phyloP scores from a whole-genome alignment of 2,113 vertebrate genomes.

The Gila orcuttii region DNA sequence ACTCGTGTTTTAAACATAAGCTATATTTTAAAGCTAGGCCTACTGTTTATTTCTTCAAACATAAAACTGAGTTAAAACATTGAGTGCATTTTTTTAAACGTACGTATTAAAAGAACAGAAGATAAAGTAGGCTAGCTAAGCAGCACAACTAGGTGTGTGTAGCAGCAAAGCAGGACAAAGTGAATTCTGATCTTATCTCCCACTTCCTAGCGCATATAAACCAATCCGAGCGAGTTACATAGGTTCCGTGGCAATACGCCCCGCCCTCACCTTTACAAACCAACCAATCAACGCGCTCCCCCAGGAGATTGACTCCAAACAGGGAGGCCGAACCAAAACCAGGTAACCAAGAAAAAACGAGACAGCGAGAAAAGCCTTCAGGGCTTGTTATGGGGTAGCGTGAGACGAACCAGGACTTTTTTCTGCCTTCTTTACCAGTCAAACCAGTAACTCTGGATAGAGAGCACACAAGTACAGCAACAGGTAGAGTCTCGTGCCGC shows the following conservation, averaged over 20 bases:
- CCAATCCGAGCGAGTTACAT: constrained; percentile 68
- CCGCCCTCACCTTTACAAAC: constrained; percentile 86
- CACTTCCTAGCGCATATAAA: constrained; percentile 67
- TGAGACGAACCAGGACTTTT: constrained; percentile 79
- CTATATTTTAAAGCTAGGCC: neutral
- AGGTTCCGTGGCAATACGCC: constrained; percentile 60
- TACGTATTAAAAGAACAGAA: neutral
- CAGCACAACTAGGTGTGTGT: neutral
- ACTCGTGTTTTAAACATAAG: neutral
- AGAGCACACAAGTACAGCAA: constrained; percentile 76
- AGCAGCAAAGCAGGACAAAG: neutral
- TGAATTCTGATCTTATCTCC: constrained; percentile 39
- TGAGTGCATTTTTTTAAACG: neutral
- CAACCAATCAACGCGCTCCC: constrained; percentile 73
- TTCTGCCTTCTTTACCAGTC: constrained; percentile 81
- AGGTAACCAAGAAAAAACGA: constrained; percentile 84
- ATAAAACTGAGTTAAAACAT: neutral
- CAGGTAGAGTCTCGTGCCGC: constrained; percentile 85
- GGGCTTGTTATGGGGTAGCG: constrained; percentile 86
- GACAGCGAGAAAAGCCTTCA: constrained; percentile 56
- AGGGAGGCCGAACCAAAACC: constrained; percentile 78
- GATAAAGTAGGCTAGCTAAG: neutral
- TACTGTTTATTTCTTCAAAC: neutral
- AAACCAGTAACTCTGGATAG: constrained; percentile 85
- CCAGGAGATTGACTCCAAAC: constrained; percentile 70